Evolutionary conservation across 2,888 invertebrate genomes (phyloP), one percentile per base, ranked within the genome.

Genomic region (Calameuta pallipes): DNA sequence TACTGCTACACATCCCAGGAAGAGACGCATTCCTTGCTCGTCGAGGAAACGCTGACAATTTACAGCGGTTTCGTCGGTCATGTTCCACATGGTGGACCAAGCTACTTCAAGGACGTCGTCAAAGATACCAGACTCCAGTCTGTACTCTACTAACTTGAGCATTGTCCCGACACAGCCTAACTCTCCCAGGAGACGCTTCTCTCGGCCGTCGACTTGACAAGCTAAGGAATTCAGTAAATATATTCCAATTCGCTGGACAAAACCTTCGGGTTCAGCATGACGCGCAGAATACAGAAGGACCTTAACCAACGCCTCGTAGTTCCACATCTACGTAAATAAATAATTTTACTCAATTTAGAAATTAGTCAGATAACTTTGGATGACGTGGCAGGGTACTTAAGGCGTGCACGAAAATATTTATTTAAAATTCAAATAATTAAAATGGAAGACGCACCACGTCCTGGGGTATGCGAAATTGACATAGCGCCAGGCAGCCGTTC

Each of bases 81-180:
- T 97, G 92, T 99, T 99, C 99, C 99, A 99, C 96, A 99, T 97
- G n/a, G 98, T 98, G 79, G 98, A 98, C 99, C 99, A 99, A 4
- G 98, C 98, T 30, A 98, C 98, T 92, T 99, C 98, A 92, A 99
- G 94, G 31, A 98, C 97, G 91, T 99, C 99, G 91, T 99, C 99
- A 90, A 98, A 98, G 70, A 96, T 92, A 79, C 94, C 94, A 69
- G 95, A 93, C 79, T 94, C 94, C 80, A 98, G 93, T 75, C 98
- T 95, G 88, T 96, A 95, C 77, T 95, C 94, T 81, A 99, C 98
- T 85, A 99, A 93, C 86, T 95, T 94, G 87, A 99, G 92, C 97
- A 99, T 98, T 92, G 95, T 95, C 95, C 96, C 91, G 11, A 93
- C 92, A 82, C 98, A 98, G 79, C 98, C 98, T 78, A 97, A 93